Evolutionary conservation across 1,140 invertebrate species (phyloP), one percentile per base, ranked within the genome.

Genomic region (Proctacanthus coquilletti): DNA sequence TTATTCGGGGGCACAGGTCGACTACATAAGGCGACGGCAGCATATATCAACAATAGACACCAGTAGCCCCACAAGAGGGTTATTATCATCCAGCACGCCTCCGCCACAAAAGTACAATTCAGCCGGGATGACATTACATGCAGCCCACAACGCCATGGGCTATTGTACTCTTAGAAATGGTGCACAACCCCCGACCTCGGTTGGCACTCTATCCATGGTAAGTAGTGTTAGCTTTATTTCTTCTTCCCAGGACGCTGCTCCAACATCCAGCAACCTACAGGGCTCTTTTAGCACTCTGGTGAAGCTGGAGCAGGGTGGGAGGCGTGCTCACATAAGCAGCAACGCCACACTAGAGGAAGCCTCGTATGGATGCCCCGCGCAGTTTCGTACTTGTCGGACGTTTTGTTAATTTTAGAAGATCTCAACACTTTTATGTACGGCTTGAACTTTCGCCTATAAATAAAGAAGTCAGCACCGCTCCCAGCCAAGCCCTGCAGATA

Each of bases 1-100:
- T 35, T n/a, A 11, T 21, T 21, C 21, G 13, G 10, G 9, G 21
- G 18, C 33, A 18, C 53, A 66, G 42, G 60, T 62, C 6, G 73
- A 79, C 48, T 76, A 69, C 50, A 57, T 69, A 34, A 64, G 75
- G 45, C 77, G 77, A 54, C 60, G 75, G 43, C 76, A 80, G 46
- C 70, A 78, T 49, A 71, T 82, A 46, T 80, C 77, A 38, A 82
- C 78, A 38, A 82, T 82, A 51, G 77, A 81, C 49, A 79, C 77
- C n/a, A 55, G 43, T 15, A 79, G 76, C 18, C 74, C 76, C 9
- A 71, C 70, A 31, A 61, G 76, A 45, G 69, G 64, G 51, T 52
- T 75, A 11, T 48, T 75, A 33, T 67, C 27, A 13, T 30, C 47
- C 5, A 76, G 56, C 62, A 64, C 51, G 34, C 61, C 53, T 43